A percentile compares a stretch with the other conserved stretches of the same genome.
Conservation (phyloP, 2,888 invertebrate genomes). For the Lacanobia wlatinum region DNA sequence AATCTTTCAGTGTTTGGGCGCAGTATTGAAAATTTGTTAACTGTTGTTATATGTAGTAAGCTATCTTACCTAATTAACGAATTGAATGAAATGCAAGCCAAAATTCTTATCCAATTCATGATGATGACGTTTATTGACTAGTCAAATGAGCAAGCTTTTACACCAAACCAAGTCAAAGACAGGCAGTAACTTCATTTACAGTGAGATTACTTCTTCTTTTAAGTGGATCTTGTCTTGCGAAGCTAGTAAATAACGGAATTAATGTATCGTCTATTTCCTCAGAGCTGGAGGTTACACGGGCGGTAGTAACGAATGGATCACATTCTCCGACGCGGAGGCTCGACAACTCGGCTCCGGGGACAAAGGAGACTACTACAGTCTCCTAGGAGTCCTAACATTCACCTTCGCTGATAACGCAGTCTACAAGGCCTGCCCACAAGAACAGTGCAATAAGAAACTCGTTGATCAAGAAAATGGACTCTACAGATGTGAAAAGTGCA, state of each 20-base stretch:
- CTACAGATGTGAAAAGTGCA: conserved; percentile 99
- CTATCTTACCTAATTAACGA: no score
- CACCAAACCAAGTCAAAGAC: no score
- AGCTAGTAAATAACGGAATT: neutral
- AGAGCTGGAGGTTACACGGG: conserved; percentile 85
- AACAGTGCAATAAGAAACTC: conserved; percentile 98
- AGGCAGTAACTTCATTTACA: no score
- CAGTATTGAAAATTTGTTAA: no score
- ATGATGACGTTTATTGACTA: no score
- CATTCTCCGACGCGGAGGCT: conserved; percentile 94
- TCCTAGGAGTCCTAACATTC: conserved; percentile 94
- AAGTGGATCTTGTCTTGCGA: neutral
- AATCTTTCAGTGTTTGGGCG: neutral
- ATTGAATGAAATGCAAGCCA: no score
- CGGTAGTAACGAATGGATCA: conserved; percentile 93
- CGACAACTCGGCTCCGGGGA: conserved; percentile 94
- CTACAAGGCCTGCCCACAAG: conserved; percentile 97
- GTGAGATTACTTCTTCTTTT: no score
- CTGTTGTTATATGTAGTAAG: no score
- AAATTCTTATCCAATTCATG: no score
- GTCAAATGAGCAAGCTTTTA: no score
- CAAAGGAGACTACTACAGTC: conserved; percentile 95
- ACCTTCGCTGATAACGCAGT: conserved; percentile 95
- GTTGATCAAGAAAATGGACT: conserved; percentile 96
- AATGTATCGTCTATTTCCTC: conserved; percentile 50